Conservation (phyloP, 1,140 invertebrate species). For the Drosophila equinoxialis region DNA sequence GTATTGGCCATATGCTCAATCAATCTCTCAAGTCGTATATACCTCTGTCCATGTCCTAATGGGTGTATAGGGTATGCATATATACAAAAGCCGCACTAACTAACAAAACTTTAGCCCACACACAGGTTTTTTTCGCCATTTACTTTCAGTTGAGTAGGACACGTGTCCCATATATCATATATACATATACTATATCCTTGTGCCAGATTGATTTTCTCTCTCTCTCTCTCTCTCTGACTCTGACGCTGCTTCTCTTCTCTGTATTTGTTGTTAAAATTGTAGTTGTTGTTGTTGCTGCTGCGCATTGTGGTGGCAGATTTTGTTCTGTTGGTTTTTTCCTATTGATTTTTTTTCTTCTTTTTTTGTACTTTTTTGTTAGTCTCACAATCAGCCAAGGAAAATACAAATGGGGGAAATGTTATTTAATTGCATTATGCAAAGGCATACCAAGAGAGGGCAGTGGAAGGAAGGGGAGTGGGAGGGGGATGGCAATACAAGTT, state of each 20-base stretch:
- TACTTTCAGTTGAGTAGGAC: constrained; percentile 5
- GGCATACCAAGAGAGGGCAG: background rate
- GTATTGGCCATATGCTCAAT: background rate
- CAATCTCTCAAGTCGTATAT: background rate
- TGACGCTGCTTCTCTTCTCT: background rate
- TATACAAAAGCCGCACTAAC: background rate
- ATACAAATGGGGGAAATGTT: background rate
- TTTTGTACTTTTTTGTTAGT: constrained; percentile 61
- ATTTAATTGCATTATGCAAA: constrained; percentile 12
- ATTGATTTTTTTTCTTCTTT: constrained; percentile 28
- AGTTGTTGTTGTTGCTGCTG: constrained; percentile 31
- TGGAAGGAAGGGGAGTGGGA: background rate
- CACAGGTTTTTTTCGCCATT: background rate
- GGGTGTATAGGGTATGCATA: background rate
- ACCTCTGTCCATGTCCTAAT: background rate
- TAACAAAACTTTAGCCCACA: constrained; percentile 3
- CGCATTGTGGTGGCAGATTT: constrained; percentile 51
- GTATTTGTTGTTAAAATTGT: background rate
- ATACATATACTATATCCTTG: constrained; percentile 59
- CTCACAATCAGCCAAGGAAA: background rate
- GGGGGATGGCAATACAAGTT: background rate
- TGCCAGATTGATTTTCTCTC: constrained; percentile 70
- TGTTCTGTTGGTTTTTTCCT: constrained; percentile 33
- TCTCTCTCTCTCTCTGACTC: constrained; percentile 17
- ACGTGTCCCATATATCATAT: constrained; percentile 24